Evolutionary conservation across 2,797 vertebrate genomes (phyloP), one percentile per base, ranked within the genome.

Genomic region (Lithobates pipiens): DNA sequence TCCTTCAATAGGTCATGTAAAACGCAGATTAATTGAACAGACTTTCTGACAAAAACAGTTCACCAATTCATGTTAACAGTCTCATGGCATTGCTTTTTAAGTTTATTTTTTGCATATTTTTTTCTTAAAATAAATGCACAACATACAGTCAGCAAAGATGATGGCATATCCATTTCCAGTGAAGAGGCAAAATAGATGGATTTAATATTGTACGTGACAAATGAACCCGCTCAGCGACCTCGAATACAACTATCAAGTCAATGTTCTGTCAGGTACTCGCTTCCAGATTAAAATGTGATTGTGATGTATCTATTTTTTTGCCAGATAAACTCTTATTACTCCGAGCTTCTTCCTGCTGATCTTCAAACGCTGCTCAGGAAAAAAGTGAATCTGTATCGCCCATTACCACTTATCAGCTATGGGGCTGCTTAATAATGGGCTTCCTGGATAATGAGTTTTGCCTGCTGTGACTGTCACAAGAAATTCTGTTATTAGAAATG

Each of bases 151-250:
- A 72, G 70, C 54, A 69, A 44, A 71, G 32, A 3, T 18, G 65
- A 13, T 5, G 70, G 78, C 50, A 54, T 80, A 80, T 81, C 50
- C 36, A 71, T 71, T 18, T 25, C 23, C 39, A n/a, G 39, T 50
- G 11, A 71, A 68, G 21, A 72, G 29, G 50, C 25, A 63, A 82
- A 34, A 42, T 69, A 42, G 46, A 81, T 72, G 79, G 50, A 82
- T 82, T 73, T 74, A 73, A 81, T 81, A 81, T 73, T 80, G 23
- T 71, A 74, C 46, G 69, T 63, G 80, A 73, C 80, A 73, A 39
- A 63, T 3, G 27, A 72, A 42, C 80, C 70, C 8, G 11, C 32
- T 71, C 67, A 70, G 44, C 25, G 29, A 46, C 67, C 67, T 80
- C 29, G 25, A 27, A 57, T 57, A 82, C 80, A 29, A n/a, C 46